phyloP scores from a whole-genome alignment of 1,140 invertebrate species.

The Cylas formicarius region DNA sequence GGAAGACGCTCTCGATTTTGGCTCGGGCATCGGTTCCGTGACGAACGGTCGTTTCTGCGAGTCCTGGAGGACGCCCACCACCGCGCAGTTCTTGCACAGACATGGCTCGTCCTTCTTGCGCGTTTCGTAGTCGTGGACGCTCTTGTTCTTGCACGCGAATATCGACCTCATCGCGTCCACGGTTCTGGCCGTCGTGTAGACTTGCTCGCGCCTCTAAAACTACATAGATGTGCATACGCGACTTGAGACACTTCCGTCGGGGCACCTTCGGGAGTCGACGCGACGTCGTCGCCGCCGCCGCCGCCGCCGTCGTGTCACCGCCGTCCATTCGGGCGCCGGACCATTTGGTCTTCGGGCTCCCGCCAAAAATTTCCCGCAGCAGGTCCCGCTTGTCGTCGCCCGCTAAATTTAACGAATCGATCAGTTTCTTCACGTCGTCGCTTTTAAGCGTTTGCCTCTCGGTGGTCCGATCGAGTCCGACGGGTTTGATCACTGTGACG shows the following conservation, averaged over 20 bases:
- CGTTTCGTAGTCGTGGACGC: constrained; percentile 3
- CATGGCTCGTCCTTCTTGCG: constrained; percentile 23
- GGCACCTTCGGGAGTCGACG: background rate
- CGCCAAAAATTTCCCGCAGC: constrained; percentile 14
- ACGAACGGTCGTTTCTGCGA: constrained; percentile 29
- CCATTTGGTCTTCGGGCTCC: background rate
- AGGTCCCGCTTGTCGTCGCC: constrained; percentile 15
- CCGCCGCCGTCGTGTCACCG: background rate
- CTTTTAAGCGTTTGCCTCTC: constrained; percentile 25
- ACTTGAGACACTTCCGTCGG: background rate
- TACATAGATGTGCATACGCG: too few species aligned
- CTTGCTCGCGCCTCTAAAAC: too few species aligned
- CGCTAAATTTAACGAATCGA: constrained; percentile 23
- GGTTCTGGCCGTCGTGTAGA: constrained; percentile 24
- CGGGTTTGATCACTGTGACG: constrained; percentile 30
- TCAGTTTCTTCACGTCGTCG: constrained; percentile 25
- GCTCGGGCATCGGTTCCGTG: constrained; percentile 18
- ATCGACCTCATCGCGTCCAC: constrained; percentile 20
- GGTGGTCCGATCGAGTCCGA: constrained; percentile 16
- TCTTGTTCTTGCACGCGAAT: constrained; percentile 21
- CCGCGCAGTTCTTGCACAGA: constrained; percentile 29
- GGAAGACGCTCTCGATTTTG: constrained; percentile 6
- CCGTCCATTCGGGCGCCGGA: background rate
- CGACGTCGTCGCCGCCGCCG: background rate
- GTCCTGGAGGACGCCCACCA: constrained; percentile 27